Evolutionary conservation across 30 jellyfish, hydroid and myxozoan species (phyloP).

Genomic region (Aurelia aurita complex sp. Pacific): DNA sequence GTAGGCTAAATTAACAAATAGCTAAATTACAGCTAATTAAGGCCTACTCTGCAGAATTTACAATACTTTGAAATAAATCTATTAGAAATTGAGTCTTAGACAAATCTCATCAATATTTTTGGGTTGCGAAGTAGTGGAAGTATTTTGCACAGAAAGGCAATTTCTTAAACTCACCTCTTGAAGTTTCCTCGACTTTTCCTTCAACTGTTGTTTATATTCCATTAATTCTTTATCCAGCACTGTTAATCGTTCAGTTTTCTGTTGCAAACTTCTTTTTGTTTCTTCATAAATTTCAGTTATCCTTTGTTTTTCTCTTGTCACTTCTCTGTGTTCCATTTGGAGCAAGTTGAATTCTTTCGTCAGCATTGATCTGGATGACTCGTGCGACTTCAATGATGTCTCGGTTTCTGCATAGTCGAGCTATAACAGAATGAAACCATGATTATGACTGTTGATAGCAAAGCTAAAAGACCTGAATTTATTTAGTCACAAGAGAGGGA

Average conservation of each 20-base stretch:
- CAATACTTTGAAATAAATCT: no score
- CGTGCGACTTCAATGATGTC: conserved; percentile 51
- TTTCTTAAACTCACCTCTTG: conserved; percentile 39
- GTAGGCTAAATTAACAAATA: no score
- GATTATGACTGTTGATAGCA: no score
- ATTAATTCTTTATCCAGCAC: conserved; percentile 41
- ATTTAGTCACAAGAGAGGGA: no score
- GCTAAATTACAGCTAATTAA: no score
- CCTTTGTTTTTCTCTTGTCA: conserved; percentile 64
- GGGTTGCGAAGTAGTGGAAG: no score
- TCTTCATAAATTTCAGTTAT: conserved; percentile 38
- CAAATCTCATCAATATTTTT: no score
- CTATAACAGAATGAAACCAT: not conserved
- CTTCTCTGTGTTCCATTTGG: conserved; percentile 63
- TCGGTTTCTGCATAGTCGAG: conserved; percentile 71
- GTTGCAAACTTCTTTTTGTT: conserved; percentile 43
- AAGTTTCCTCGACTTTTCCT: conserved; percentile 40
- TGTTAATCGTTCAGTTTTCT: conserved; percentile 19
- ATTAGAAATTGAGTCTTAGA: no score
- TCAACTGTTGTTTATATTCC: conserved; percentile 39
- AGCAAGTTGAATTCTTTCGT: conserved; percentile 45
- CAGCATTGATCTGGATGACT: conserved; percentile 48
- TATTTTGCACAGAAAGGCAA: not conserved
- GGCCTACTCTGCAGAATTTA: no score
- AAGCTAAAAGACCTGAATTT: no score